Base-by-base conservation (phyloP, 2,113 vertebrate species). In the Taxidea taxus region DNA sequence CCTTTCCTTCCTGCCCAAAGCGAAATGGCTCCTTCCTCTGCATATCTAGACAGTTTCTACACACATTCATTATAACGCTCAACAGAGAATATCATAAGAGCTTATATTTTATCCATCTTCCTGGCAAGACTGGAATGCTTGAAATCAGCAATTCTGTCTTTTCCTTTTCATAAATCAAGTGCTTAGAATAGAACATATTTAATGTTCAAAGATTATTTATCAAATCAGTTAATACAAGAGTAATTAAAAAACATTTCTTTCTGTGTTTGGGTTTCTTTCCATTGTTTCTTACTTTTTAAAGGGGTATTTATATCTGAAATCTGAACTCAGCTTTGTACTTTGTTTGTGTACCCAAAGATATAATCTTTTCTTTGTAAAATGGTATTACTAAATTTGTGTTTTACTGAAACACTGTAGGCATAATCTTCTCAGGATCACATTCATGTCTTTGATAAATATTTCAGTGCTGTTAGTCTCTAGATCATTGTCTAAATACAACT, bases 361-460 rank as follows among this genome's bases (percentile, higher is more conserved):
- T 62, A 81, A n/a, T 44, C 3, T 80, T 95, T 89, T 91, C n/a
- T 81, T 56, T 95, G 29, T n/a, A 81, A 81, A 89, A 64, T 51
- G 9, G 0, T 87, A 58, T 84, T 86, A 90, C 7, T n/a, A 81
- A 27, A 74, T 90, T 54, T 83, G 34, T 87, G 15, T 64, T 75
- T 89, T 81, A 34, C 58, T 88, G 27, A 95, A 93, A 56, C 68
- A 64, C 11, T 37, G 6, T 3, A 95, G 75, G 39, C 6, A 92
- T 54, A 77, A 87, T 92, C 37, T 92, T 82, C 56, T 72, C 15
- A 42, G 11, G 27, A 51, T 47, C 12, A 87, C 4, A 72, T 29
- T 60, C 21, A 51, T n/a, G 11, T 5, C 21, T 94, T 95, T 95
- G 20, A 87, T 94, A 78, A 96, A 93, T 96, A 90, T 95, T 97